Evolutionary conservation across 2,113 vertebrate species (phyloP).

Genomic region (Tyto alba): DNA sequence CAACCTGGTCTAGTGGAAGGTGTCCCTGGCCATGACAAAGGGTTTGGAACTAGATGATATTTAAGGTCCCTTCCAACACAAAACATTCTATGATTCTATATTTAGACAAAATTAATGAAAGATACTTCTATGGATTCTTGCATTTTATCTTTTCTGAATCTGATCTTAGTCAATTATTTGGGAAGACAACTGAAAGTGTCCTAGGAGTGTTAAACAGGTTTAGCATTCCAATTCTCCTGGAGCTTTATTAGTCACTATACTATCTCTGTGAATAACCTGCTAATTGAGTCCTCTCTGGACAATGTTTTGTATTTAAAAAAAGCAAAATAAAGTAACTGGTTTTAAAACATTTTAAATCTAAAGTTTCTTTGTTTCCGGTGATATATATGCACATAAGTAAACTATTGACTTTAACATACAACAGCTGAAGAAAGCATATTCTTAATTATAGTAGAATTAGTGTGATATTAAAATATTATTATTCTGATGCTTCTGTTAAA

Average conservation of each 20-base stretch:
- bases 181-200: background rate
- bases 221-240: background rate
- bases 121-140: background rate
- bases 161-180: background rate
- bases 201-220: background rate
- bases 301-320: background rate
- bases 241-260: background rate
- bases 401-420: background rate
- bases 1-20: too few relatives aligned
- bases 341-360: background rate
- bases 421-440: background rate
- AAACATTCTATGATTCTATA: too few relatives aligned
- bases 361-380: background rate
- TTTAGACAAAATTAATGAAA: background rate
- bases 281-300: background rate
- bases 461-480: background rate
- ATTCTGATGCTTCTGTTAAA: background rate
- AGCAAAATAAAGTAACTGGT: rapidly evolving
- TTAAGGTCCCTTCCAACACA: too few relatives aligned
- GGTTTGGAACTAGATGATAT: too few relatives aligned
- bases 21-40: too few relatives aligned
- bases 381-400: background rate
- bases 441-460: background rate
- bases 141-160: background rate
- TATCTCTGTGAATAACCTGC: background rate